These are phyloP conservation scores for Irena cyanogastra DNA, from an alignment of 2,113 vertebrate genomes.

Conservation along the genomic window DNA sequence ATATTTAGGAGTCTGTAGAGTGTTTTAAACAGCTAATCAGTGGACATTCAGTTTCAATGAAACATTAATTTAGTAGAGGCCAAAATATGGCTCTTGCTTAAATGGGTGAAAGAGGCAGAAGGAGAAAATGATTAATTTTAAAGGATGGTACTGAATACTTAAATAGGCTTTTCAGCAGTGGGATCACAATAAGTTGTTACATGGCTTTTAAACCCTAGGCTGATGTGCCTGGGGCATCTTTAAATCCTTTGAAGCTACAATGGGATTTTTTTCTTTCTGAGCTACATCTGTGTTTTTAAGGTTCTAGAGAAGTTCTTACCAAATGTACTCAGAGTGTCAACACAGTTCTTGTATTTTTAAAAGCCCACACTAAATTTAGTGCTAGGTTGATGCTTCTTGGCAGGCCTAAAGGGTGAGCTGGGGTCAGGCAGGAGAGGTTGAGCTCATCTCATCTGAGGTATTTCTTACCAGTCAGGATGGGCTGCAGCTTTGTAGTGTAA, in stretches of 20 bases:
- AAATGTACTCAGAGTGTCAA: neutral
- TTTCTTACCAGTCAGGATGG: neutral
- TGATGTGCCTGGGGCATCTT: neutral
- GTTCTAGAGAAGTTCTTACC: neutral
- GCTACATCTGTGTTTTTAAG: neutral
- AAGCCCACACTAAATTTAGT: neutral
- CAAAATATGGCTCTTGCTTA: neutral
- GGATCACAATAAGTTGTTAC: neutral
- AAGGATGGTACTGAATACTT: neutral
- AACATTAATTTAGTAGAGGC: neutral
- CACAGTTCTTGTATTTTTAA: neutral
- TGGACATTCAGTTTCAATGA: neutral
- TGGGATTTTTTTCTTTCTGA: neutral
- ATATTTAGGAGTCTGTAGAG: neutral
- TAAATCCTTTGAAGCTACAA: neutral
- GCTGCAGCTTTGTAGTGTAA: neutral
- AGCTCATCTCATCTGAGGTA: neutral
- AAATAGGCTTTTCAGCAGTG: neutral
- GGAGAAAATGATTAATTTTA: neutral
- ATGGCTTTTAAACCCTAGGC: neutral
- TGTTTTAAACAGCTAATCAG: neutral
- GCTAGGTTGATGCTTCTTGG: neutral
- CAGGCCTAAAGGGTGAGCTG: neutral
- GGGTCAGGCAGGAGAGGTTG: neutral
- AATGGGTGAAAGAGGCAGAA: neutral